These are phyloP conservation scores for Metopolophium dirhodum DNA, from an alignment of 1,140 invertebrate genomes.

Conservation along the genomic window DNA sequence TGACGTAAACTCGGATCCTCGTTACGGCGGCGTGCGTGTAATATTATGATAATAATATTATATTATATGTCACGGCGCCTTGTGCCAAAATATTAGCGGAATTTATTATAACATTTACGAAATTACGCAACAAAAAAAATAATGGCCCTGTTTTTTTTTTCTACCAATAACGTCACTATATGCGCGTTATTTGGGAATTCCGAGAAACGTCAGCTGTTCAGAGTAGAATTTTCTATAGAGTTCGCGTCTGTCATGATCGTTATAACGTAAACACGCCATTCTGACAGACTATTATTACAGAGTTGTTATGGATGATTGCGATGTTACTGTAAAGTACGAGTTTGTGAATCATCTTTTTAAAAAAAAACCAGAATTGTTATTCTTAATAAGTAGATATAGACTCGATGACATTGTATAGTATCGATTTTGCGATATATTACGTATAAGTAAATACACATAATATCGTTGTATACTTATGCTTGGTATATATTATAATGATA, in stretches of 20 bases:
- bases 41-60: neutral
- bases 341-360: neutral
- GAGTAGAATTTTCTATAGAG: neutral
- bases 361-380: neutral
- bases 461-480: too few species aligned
- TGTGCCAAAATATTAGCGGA: neutral
- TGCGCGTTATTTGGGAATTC: neutral
- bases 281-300: neutral
- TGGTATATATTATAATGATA: too few species aligned
- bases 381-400: too few species aligned
- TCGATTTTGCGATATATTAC: too few species aligned
- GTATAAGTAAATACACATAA: too few species aligned
- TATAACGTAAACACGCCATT: neutral
- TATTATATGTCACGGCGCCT: neutral
- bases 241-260: neutral
- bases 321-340: neutral
- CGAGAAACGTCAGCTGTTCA: neutral
- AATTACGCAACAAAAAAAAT: neutral
- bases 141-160: neutral
- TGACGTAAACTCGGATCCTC: neutral
- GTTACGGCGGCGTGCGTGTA: neutral
- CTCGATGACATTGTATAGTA: too few species aligned
- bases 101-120: neutral
- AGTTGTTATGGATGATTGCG: neutral
- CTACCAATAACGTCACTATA: neutral